Evolutionary conservation across 2,888 invertebrate species (phyloP), one percentile per base, ranked within the genome.

Genomic region (Diarsia mendica): DNA sequence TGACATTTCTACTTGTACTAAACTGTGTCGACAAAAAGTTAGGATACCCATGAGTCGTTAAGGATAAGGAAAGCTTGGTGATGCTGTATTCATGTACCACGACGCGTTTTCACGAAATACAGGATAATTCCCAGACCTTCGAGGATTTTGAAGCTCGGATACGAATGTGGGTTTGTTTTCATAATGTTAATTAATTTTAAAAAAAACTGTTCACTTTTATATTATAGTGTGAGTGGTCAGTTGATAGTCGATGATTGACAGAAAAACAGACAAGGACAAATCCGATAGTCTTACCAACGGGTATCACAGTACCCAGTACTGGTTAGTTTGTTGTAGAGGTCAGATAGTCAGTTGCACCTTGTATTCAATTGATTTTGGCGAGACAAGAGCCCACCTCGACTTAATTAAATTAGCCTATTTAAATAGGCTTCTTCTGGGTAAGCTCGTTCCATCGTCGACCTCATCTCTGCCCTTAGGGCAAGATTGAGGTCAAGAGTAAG

Each of bases 71-170:
- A 3, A 51, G 60, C 53, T 69, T 68, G 23, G 53, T n/a, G 39
- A 48, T 61, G n/a, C 53, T 76, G 18, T 61, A 68, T 1, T 48
- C 76, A 0, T 68, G 77, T 28, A 48, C 15, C 3, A 51, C 61
- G n/a, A 61, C 46, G 33, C 53, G 69, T 13, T n/a, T n/a, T 63
- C 4, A 78, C 46, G 28, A 76, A 76, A 28, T 76, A 68, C 46
- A 68, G 10, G 48, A 39, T 48, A 10, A 61, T 13, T 8, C 3
- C 60, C 2, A 4, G 13, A 5, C 3, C 39, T 10, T 20, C 39
- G 11, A 61, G 48, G 28, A 39, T 48, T 2, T 28, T 68, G 70
- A 63, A 13, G 8, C 11, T n/a, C 13, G 53, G 61, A 55, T 39
- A 69, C 5, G 28, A 63, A 48, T 39, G 61, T 78, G n/a, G n/a